Conservation (phyloP, 1,140 invertebrate genomes). For the Whitmania pigra region DNA sequence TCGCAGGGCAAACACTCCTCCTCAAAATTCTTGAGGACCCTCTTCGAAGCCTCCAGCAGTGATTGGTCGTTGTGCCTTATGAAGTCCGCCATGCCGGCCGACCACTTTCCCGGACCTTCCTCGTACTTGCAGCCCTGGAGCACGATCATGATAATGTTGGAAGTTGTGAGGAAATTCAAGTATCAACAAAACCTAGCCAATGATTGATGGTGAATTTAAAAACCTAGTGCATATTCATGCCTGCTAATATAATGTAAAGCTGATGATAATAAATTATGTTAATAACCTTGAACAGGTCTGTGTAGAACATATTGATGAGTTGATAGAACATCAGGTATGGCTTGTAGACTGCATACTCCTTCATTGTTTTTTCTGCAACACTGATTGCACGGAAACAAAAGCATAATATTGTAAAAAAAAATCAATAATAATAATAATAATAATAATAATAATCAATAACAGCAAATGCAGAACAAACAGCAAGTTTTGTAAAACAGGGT, state of each 20-base stretch:
- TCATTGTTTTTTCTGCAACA: constrained; percentile 44
- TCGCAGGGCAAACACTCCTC: constrained; percentile 78
- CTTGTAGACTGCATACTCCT: constrained; percentile 72
- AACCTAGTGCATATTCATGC: neutral
- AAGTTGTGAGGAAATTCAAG: neutral
- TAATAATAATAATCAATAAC: neutral
- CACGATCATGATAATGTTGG: neutral
- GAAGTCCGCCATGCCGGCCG: constrained; percentile 72
- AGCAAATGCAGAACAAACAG: neutral
- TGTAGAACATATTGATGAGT: constrained; percentile 62
- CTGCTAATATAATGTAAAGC: neutral
- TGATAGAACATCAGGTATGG: constrained; percentile 71
- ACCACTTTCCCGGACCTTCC: constrained; percentile 52
- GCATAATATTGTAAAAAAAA: neutral
- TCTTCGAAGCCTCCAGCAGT: constrained; percentile 72
- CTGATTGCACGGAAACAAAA: constrained; percentile 26
- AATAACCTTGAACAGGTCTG: constrained; percentile 58
- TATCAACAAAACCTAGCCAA: neutral
- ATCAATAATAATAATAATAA: neutral
- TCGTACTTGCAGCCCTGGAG: too few species aligned
- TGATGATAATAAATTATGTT: constrained; percentile 7
- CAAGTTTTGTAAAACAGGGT: neutral
- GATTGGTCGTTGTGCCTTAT: constrained; percentile 83
- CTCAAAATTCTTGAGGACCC: constrained; percentile 59
- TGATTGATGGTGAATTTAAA: neutral